Base-by-base conservation (phyloP, 2,113 vertebrate genomes). In the Hippocampus mohnikei region DNA sequence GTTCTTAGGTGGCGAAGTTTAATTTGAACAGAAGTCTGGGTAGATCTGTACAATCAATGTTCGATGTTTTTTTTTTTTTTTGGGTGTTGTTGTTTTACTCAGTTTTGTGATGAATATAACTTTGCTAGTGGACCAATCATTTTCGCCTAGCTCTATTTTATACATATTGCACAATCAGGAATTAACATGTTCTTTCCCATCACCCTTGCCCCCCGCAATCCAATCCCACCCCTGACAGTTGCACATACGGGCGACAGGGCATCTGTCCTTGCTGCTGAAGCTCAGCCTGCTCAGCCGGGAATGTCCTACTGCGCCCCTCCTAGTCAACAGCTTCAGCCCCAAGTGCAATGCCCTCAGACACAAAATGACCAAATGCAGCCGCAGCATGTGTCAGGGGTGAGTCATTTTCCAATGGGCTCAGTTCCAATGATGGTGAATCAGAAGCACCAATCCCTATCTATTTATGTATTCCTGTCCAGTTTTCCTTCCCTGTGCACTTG, bases 301-400 rank as follows among this genome's bases (percentile, higher is more conserved):
- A 48, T 88, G 18, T 67, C 89, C 1, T 90, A 85, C 78, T 87
- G 10, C 72, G 73, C 86, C 25, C 50, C 76, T 37, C 50, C 79
- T 7, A 65, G 27, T 74, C 88, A 89, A 75, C 90, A 88, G 56
- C 79, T 76, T 66, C 90, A 89, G 71, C 69, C 77, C 20, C 87
- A 84, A 67, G 78, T 77, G 53, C 74, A 82, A 6, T 70, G 72
- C 64, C 44, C 73, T 10, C 69, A 88, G 84, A 80, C 70, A 67
- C 87, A 86, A 65, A 84, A 63, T 67, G 88, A 90, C 61, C 85
- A 81, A 73, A 70, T 67, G 41, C 83, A 76, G 21, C 88, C 87
- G 71, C 87, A 85, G 66, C 88, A 84, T 73, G 16, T 85, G 66
- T 63, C 81, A 69, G 27, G 48, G 83, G 86, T 90, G 66, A 87